Base-by-base conservation (phyloP, 2,888 invertebrate species). In the Euclidia mi region DNA sequence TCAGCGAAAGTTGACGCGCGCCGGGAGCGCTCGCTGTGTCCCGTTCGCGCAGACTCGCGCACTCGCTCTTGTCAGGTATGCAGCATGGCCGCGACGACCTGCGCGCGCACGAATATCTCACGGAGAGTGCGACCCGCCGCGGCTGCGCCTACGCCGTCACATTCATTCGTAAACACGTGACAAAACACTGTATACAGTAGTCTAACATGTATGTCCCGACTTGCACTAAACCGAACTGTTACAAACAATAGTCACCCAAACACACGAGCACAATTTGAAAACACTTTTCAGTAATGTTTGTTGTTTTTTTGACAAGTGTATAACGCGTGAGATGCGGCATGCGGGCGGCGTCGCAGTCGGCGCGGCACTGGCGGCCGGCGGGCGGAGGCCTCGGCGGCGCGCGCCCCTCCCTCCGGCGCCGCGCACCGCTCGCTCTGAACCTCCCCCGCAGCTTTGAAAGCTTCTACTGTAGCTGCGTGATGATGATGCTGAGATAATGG, bases 51-150 rank as follows among this genome's bases (percentile, higher is more conserved):
- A 89, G 81, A 84, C 85, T 87, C 79, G 91, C 92, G 91, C 90
- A 77, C 91, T 92, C 93, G 78, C 91, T 92, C 92, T 79, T 79
- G 85, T 93, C 91, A 94, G 94, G 94, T 94, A 94, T 94, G 94
- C 94, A 94, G 94, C 94, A 94, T 94, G 94, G 94, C 94, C 93
- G 94, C 93, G 87, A 83, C 91, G 91, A 91, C 90, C 92, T 89
- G 92, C 87, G 88, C 90, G 91, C 89, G 87, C 92, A 90, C 91
- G 89, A 92, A 93, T 93, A 93, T 93, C 92, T 93, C 94, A 93
- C 94, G 88, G 87, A 89, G 85, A 91, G 91, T 89, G 91, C 91
- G 90, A 91, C 88, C 88, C 88, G 88, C 87, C 85, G 89, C 69
- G 76, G 79, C 84, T 91, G 92, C 92, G 92, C 92, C 92, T 92